Evolutionary conservation across 2,888 invertebrate genomes (phyloP).

Genomic region (Oscheius onirici): DNA sequence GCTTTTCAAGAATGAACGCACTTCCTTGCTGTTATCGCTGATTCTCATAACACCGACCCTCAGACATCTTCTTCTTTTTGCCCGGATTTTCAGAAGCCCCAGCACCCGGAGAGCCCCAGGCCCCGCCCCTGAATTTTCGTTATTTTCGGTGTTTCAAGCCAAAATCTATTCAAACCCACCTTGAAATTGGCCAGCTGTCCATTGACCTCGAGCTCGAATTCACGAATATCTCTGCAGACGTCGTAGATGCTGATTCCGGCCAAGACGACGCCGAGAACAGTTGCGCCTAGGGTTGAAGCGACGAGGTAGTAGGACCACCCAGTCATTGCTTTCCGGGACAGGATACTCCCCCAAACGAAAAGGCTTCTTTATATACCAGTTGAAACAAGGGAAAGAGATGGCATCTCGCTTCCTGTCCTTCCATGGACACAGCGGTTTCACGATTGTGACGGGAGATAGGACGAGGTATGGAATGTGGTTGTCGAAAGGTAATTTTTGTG

Average conservation of each 20-base stretch:
- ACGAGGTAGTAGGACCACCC: conserved; percentile 21
- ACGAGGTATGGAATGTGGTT: no score
- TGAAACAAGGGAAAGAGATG: background rate
- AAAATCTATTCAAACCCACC: background rate
- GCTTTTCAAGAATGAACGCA: no score
- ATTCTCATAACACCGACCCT: no score
- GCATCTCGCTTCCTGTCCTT: no score
- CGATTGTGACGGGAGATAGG: background rate
- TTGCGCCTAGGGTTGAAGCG: conserved; percentile 7
- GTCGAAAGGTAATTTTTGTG: no score
- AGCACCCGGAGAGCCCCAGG: no score
- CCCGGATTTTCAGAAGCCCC: no score
- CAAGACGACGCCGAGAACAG: background rate
- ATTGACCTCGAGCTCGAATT: background rate
- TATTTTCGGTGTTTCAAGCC: no score
- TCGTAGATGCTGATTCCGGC: background rate
- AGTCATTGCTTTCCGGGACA: background rate
- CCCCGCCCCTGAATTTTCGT: no score
- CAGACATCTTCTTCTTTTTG: no score
- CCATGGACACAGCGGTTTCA: background rate
- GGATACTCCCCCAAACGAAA: no score
- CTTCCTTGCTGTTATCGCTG: no score
- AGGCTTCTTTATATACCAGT: background rate
- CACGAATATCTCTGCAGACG: conserved; percentile 6
- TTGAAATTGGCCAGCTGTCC: conserved; percentile 7